Evolutionary conservation across 2,113 vertebrate genomes (phyloP).

Genomic region (Hypomesus transpacificus): DNA sequence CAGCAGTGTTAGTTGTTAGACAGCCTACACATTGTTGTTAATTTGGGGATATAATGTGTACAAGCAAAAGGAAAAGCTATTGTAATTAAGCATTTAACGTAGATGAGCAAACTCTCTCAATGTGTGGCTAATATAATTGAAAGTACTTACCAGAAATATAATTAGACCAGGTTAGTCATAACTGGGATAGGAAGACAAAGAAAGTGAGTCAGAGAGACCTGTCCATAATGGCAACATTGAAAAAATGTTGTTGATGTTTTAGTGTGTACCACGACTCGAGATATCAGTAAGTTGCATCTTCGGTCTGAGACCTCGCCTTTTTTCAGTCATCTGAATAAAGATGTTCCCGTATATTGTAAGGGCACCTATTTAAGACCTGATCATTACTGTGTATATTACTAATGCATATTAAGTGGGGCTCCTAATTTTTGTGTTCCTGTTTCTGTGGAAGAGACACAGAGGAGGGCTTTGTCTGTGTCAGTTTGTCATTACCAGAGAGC

Average conservation of each 20-base stretch:
- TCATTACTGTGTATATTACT: slow-evolving; percentile 38
- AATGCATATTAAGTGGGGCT: slow-evolving; percentile 47
- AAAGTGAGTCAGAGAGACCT: too few relatives aligned
- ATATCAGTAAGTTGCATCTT: background rate
- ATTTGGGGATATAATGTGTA: background rate
- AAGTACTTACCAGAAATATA: too few relatives aligned
- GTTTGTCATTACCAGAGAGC: background rate
- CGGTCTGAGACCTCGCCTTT: slow-evolving; percentile 9
- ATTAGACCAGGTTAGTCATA: too few relatives aligned
- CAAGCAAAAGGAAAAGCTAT: too few relatives aligned
- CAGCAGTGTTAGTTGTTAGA: background rate
- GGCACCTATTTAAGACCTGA: slow-evolving; percentile 44
- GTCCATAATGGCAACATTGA: too few relatives aligned
- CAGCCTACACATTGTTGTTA: background rate
- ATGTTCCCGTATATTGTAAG: slow-evolving; percentile 44
- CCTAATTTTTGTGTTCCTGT: slow-evolving; percentile 23
- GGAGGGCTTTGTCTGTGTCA: background rate
- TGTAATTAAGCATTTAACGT: too few relatives aligned
- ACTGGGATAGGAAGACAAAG: too few relatives aligned
- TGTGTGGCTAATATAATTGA: too few relatives aligned
- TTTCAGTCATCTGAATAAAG: slow-evolving; percentile 35
- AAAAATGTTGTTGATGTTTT: too few relatives aligned
- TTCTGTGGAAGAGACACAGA: slow-evolving; percentile 10
- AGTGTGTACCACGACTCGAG: too few relatives aligned
- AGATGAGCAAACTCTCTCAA: too few relatives aligned